Evolutionary conservation across 2,797 vertebrate genomes (phyloP).

Genomic region (Coilia nasus): DNA sequence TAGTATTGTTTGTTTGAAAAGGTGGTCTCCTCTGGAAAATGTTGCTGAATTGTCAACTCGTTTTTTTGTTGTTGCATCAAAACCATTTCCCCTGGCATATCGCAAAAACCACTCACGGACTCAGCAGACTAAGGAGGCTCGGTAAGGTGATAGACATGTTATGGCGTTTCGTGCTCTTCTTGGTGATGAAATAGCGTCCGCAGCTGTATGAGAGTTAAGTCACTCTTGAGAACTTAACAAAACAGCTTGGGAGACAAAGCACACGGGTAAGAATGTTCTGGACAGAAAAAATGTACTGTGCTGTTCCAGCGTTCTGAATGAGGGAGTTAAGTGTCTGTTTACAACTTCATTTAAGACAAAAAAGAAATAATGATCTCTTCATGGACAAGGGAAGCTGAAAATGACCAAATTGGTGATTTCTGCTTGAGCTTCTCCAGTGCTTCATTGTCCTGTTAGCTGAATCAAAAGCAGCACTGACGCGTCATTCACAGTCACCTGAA

Average conservation of each 20-base stretch:
- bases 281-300: not conserved
- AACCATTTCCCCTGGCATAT: not conserved
- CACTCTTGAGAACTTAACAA: not conserved
- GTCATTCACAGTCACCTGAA: slow-evolving; percentile 22
- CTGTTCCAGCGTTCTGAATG: not conserved
- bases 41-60: not conserved
- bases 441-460: slow-evolving; percentile 22
- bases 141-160: not conserved
- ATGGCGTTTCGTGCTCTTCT: not conserved
- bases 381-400: not conserved
- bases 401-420: not conserved
- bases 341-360: too few species aligned
- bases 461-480: slow-evolving; percentile 34
- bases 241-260: not conserved
- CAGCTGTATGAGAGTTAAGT: not conserved
- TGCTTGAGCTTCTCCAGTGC: slow-evolving; percentile 18
- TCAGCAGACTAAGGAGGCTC: not conserved
- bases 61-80: too few species aligned
- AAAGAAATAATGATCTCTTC: not conserved
- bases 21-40: not conserved
- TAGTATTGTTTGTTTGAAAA: not conserved
- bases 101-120: not conserved
- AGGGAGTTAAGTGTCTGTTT: not conserved
- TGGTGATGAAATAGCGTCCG: not conserved
- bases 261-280: not conserved